Evolutionary conservation across 2,888 invertebrate genomes (phyloP).

Genomic region (Bombylius discolor): DNA sequence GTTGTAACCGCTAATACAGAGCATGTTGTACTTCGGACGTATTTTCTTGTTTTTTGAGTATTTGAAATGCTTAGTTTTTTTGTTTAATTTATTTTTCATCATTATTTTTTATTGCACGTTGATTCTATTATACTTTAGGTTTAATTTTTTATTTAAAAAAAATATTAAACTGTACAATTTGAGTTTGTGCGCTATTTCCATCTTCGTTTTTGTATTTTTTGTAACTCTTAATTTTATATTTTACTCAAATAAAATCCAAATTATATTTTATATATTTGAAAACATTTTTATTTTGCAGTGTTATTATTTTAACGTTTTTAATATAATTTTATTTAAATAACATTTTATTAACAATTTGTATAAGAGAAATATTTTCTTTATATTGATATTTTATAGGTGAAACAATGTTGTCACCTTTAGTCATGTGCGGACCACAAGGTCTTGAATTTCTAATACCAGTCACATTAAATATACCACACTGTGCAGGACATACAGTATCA

Average conservation of each 20-base stretch:
- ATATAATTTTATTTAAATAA: not conserved
- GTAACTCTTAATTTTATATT: no score
- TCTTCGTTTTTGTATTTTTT: no score
- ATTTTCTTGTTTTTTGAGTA: no score
- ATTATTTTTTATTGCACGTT: no score
- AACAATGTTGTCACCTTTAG: conserved; percentile 83
- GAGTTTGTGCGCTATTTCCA: conserved; percentile 2
- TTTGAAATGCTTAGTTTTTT: no score
- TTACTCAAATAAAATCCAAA: no score
- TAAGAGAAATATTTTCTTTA: conserved; percentile 1
- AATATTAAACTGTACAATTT: not conserved
- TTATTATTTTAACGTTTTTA: not conserved
- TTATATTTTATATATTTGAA: not conserved
- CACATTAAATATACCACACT: conserved; percentile 81
- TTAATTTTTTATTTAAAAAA: no score
- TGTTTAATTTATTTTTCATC: no score
- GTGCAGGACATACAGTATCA: conserved; percentile 63
- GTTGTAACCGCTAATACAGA: no score
- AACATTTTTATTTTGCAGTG: not conserved
- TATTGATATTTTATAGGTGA: conserved; percentile 53
- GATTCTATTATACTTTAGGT: no score
- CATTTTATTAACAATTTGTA: conserved; percentile 1
- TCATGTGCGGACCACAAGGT: conserved; percentile 94
- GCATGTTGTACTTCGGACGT: no score
- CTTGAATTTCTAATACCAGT: conserved; percentile 79